A percentile compares a stretch with the other conserved stretches of the same genome.
phyloP scores from a whole-genome alignment of 2,888 invertebrate species.

The Eutolmus rufibarbis region DNA sequence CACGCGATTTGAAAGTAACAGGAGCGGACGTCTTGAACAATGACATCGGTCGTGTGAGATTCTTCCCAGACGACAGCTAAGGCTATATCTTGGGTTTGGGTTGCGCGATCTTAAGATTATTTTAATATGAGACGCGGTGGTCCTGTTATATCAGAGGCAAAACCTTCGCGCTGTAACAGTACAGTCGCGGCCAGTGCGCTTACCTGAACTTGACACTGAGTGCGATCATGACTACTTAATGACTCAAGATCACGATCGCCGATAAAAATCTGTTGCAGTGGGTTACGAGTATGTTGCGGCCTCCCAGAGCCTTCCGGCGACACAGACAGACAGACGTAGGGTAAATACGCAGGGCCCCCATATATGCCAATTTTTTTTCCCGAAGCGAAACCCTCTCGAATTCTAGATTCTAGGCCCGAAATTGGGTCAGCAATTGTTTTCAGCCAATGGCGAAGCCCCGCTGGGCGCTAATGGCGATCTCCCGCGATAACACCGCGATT shows the following conservation, averaged over 20 bases:
- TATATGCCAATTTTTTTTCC: not conserved
- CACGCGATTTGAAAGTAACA: conserved; percentile 12
- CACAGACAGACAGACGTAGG: not conserved
- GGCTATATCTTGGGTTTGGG: not conserved
- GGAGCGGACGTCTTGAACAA: not conserved
- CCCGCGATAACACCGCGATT: conserved; percentile 21
- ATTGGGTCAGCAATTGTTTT: conserved; percentile 17
- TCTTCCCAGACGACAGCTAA: conserved; percentile 14
- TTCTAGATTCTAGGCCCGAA: not conserved
- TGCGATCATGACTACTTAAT: conserved; percentile 30
- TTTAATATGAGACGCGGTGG: not conserved
- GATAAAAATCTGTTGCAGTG: conserved; percentile 19
- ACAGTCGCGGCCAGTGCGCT: not conserved
- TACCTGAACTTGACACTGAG: conserved; percentile 6
- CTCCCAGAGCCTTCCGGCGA: not conserved
- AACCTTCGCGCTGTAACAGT: not conserved
- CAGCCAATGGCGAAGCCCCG: not conserved
- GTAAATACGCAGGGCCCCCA: not conserved
- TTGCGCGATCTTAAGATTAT: not conserved
- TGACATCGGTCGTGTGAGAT: conserved; percentile 19
- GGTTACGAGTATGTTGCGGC: not conserved
- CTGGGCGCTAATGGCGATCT: conserved; percentile 25
- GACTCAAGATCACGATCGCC: conserved; percentile 18
- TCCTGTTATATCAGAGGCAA: conserved; percentile 3
- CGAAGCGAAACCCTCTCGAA: not conserved